phyloP scores from a whole-genome alignment of 2,113 vertebrate genomes.

The Seriola dumerili region DNA sequence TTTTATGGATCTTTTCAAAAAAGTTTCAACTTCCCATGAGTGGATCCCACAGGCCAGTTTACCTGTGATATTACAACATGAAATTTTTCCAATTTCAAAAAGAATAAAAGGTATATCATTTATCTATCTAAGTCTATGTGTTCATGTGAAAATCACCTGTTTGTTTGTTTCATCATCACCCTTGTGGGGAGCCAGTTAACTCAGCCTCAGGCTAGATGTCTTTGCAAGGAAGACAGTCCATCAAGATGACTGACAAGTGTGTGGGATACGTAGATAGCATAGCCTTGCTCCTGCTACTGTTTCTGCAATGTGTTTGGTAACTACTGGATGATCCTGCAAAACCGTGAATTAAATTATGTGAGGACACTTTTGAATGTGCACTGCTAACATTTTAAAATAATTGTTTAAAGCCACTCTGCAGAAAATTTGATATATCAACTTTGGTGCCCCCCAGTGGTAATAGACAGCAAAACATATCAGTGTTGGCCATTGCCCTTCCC shows the following conservation, averaged over 20 bases:
- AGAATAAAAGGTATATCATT: background rate
- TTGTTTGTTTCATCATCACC: constrained; percentile 14
- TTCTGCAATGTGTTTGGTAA: background rate
- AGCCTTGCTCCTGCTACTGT: background rate
- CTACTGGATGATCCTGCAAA: background rate
- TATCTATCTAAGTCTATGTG: background rate
- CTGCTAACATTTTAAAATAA: background rate
- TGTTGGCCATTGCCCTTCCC: background rate
- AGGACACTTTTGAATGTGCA: background rate
- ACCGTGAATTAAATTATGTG: background rate
- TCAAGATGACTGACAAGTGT: constrained; percentile 44
- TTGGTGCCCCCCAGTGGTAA: background rate
- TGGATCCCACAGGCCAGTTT: background rate
- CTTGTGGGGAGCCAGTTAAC: constrained; percentile 2
- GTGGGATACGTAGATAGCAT: background rate
- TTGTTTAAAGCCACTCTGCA: background rate
- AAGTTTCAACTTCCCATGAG: constrained; percentile 9
- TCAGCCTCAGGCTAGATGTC: constrained; percentile 30
- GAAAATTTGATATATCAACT: background rate
- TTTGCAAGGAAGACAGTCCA: constrained; percentile 19
- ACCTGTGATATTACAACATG: background rate
- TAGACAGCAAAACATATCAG: background rate
- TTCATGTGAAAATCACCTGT: constrained; percentile 12
- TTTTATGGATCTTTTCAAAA: background rate
- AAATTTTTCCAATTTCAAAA: background rate